Evolutionary conservation across 1,140 invertebrate species (phyloP), one percentile per base, ranked within the genome.

Genomic region (Bombus vancouverensis): DNA sequence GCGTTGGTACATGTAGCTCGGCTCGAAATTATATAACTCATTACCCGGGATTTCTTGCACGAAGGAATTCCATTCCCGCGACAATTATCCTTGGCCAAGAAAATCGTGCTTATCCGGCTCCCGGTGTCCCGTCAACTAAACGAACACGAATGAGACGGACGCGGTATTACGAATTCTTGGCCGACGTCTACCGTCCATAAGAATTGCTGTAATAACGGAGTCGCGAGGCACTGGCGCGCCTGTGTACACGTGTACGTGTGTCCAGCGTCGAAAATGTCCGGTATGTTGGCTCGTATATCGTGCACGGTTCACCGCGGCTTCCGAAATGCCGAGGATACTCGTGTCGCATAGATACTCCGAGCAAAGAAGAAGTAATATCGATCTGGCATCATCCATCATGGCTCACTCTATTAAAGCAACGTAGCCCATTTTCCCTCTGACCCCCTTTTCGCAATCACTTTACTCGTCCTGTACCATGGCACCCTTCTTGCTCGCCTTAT

Each of bases 391-490:
- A 93, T 93, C 92, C 92, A 93, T 93, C 92, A 92, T 90, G 91
- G 90, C 83, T 87, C 89, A 90, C 87, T 93, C 92, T 93, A 93
- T 92, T 92, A 93, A 93, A 91, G 87, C 91, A 86, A 72, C 91
- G 88, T 90, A 87, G 82, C 90, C 89, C 75, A 88, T 92, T 91
- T 89, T 90, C 91, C 87, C 84, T 88, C 85, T 91, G 90, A 91
- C 90, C 92, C 88, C 91, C 85, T 91, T 88, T 87, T 86, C 87
- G 87, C 90, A 89, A 91, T 91, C 91, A 92, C 91, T 92, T 92
- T 92, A 87, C 88, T 89, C 91, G 75, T 90, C 81, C 86, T 83
- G 86, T 90, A 81, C 62, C 75, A 25, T 65, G 9, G 72, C 76
- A 84, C 83, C 80, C 77, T 74, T 87, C 75, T 72, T 44, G 44